A percentile compares a stretch with the other conserved stretches of the same genome.
Conservation (phyloP, 1,140 invertebrate genomes). For the Zaprionus gabonicus region DNA sequence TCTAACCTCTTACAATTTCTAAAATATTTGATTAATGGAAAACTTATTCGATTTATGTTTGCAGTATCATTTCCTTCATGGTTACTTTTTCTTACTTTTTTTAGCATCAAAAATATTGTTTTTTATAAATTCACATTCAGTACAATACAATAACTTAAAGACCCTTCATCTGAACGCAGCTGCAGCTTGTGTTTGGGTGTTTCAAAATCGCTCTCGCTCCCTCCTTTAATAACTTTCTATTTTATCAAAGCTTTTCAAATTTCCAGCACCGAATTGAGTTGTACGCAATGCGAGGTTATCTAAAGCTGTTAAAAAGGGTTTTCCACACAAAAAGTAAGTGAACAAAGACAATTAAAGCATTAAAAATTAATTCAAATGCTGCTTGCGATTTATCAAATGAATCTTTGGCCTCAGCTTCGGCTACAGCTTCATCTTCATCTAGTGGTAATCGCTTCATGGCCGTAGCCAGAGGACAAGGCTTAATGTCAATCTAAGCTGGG, state of each 20-base stretch:
- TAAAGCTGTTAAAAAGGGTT: conserved; percentile 12
- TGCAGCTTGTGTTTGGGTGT: not conserved
- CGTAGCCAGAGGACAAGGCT: conserved; percentile 48
- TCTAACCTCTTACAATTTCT: too few relatives aligned
- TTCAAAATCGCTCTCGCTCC: not conserved
- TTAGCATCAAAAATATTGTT: too few relatives aligned
- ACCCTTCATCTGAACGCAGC: too few relatives aligned
- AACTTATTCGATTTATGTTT: too few relatives aligned
- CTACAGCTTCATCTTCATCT: conserved; percentile 38
- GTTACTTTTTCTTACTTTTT: too few relatives aligned
- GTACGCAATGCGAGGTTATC: not conserved
- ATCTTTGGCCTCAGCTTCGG: conserved; percentile 9
- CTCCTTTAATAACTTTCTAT: not conserved
- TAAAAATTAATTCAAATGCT: conserved; percentile 32
- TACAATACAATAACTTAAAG: too few relatives aligned
- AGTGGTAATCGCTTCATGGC: conserved; percentile 22
- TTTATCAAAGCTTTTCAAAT: not conserved
- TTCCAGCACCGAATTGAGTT: not conserved
- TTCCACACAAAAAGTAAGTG: not conserved
- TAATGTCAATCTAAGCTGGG: conserved; percentile 71
- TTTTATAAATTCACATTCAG: too few relatives aligned
- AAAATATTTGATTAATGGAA: too few relatives aligned
- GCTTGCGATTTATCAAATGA: conserved; percentile 68
- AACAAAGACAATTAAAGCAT: conserved; percentile 21
- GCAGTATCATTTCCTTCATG: too few relatives aligned